Percentiles rank a stretch among this genome's conserved stretches.
phyloP scores from a whole-genome alignment of 2,888 invertebrate genomes.

The Macroteleia sp. region DNA sequence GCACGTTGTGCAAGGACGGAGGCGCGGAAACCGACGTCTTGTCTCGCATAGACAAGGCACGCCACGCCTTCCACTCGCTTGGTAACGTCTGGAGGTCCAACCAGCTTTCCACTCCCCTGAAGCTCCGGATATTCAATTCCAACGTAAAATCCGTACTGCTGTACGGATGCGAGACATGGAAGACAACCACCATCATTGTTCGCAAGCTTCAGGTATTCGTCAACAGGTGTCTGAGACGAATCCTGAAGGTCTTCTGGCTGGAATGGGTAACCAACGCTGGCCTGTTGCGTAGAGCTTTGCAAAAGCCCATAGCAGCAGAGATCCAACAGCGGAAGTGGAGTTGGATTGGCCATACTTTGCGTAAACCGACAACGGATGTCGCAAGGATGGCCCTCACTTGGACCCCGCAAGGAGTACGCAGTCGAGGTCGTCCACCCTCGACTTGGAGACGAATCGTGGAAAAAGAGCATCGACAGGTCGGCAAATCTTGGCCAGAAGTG shows the following conservation, averaged over 20 bases:
- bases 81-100: neutral
- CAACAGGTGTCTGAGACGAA: slow-evolving; percentile 9
- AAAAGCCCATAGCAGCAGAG: neutral
- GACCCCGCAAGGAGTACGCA: neutral
- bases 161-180: slow-evolving; percentile 14
- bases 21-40: neutral
- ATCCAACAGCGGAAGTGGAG: slow-evolving; percentile 10
- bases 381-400: slow-evolving; percentile 3
- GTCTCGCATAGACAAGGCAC: neutral
- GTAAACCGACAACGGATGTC: slow-evolving; percentile 3
- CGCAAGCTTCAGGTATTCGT: slow-evolving; percentile 5
- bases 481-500: neutral
- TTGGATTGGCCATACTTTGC: slow-evolving; percentile 8
- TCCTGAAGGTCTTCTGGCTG: slow-evolving; percentile 7
- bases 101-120: neutral
- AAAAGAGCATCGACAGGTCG: neutral
- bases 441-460: neutral
- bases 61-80: neutral
- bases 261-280: neutral
- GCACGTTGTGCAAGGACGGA: neutral
- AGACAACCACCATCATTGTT: neutral
- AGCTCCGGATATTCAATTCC: neutral
- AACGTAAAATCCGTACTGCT: slow-evolving; percentile 9
- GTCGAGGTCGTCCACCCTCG: neutral
- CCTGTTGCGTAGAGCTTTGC: neutral